Conservation (phyloP, 1,140 invertebrate species). For the Drosophila gunungcola region DNA sequence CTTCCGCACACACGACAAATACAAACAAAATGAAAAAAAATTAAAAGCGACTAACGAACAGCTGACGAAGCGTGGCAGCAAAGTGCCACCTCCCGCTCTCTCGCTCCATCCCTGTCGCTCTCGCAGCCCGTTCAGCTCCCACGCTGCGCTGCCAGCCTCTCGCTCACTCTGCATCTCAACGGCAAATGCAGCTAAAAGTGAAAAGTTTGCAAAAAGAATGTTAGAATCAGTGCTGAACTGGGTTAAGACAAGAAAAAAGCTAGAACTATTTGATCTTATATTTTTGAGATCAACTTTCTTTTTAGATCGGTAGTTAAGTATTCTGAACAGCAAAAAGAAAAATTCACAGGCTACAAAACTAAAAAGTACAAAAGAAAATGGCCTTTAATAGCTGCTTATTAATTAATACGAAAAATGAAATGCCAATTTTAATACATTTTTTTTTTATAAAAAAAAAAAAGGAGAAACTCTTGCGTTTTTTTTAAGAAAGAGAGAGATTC, state of each 20-base stretch:
- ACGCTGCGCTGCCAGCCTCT: conserved; percentile 5
- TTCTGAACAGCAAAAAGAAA: too few relatives aligned
- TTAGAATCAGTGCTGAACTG: conserved; percentile 43
- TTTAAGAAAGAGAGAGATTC: too few relatives aligned
- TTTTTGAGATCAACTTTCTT: background rate
- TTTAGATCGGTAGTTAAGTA: background rate
- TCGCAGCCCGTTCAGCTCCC: conserved; percentile 1
- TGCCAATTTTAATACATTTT: too few relatives aligned
- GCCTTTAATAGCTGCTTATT: too few relatives aligned
- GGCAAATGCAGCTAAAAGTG: conserved; percentile 62
- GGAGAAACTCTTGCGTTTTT: too few relatives aligned
- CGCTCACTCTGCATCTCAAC: conserved; percentile 56
- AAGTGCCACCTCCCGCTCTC: conserved; percentile 12
- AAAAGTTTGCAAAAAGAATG: conserved; percentile 74
- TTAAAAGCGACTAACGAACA: conserved; percentile 41
- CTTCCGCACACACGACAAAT: conserved; percentile 67
- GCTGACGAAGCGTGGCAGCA: conserved; percentile 57
- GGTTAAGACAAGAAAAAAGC: conserved; percentile 8
- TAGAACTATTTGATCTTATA: background rate
- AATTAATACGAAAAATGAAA: too few relatives aligned
- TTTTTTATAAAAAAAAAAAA: too few relatives aligned
- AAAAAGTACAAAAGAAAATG: too few relatives aligned
- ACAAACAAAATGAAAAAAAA: conserved; percentile 8
- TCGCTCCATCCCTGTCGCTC: conserved; percentile 13
- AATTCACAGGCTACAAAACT: too few relatives aligned